These are phyloP conservation scores for Pangasius djambal DNA, from an alignment of 2,797 vertebrate genomes.

Conservation along the genomic window DNA sequence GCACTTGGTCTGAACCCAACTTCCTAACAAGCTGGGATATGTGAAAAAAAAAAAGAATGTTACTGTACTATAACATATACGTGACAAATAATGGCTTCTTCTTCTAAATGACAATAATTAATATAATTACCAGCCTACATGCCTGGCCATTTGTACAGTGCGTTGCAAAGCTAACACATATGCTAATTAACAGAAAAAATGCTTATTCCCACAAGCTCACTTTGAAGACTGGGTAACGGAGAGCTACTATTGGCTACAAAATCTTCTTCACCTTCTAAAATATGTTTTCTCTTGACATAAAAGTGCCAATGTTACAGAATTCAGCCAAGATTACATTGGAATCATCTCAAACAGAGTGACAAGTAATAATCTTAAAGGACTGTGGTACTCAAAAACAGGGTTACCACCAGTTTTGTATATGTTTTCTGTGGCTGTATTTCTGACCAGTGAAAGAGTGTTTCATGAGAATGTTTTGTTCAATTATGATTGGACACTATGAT, in stretches of 20 bases:
- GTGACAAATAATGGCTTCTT: background rate
- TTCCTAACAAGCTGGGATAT: background rate
- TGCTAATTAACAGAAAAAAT: background rate
- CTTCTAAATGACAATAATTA: background rate
- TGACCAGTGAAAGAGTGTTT: background rate
- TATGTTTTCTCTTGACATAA: background rate
- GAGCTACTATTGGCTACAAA: background rate
- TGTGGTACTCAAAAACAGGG: background rate
- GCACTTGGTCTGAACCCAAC: background rate
- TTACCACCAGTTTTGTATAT: background rate
- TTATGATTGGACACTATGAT: background rate
- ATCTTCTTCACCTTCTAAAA: background rate
- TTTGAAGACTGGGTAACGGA: background rate
- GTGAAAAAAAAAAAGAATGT: background rate
- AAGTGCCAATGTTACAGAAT: background rate
- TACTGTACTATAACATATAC: background rate
- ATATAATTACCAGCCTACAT: background rate
- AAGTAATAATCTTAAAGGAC: background rate
- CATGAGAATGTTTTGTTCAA: background rate
- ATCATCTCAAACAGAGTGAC: background rate
- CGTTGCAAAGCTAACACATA: background rate
- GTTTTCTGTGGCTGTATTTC: background rate
- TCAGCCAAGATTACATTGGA: background rate
- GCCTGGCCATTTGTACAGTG: background rate
- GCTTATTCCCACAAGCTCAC: background rate